phyloP scores from a whole-genome alignment of 1,140 invertebrate genomes.

The Arion vulgaris region DNA sequence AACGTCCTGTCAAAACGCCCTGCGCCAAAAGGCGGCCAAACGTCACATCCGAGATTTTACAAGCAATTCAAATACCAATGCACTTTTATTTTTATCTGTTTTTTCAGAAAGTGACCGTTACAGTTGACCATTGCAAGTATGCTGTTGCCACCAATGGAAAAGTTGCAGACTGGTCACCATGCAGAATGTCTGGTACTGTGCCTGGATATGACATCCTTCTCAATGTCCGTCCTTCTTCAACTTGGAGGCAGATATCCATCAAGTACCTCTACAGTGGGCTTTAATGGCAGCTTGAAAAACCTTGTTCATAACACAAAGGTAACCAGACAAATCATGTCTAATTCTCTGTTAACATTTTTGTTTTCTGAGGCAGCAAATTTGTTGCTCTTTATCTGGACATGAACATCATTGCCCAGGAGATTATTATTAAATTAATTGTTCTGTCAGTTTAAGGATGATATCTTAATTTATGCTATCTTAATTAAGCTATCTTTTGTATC shows the following conservation, averaged over 20 bases:
- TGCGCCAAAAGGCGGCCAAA: too few species aligned
- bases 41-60: too few species aligned
- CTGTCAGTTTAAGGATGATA: too few species aligned
- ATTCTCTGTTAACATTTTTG: too few species aligned
- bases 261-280: neutral
- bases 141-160: neutral
- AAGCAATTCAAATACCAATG: too few species aligned
- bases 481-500: too few species aligned
- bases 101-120: constrained; percentile 13
- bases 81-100: neutral
- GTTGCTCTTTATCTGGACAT: too few species aligned
- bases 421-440: too few species aligned
- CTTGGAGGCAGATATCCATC: constrained; percentile 30
- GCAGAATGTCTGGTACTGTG: neutral
- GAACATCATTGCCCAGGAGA: too few species aligned
- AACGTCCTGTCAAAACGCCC: too few species aligned
- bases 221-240: constrained; percentile 27
- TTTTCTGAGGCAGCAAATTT: too few species aligned
- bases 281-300: constrained; percentile 31
- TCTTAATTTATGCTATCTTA: too few species aligned
- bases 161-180: constrained; percentile 28
- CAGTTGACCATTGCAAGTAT: constrained; percentile 24
- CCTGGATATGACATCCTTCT: constrained; percentile 30
- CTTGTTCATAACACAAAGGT: constrained; percentile 34
- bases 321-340: neutral